Percentiles rank a stretch among this genome's conserved stretches.
Evolutionary conservation across 2,888 invertebrate genomes (phyloP).

Genomic region (Melolontha melolontha): DNA sequence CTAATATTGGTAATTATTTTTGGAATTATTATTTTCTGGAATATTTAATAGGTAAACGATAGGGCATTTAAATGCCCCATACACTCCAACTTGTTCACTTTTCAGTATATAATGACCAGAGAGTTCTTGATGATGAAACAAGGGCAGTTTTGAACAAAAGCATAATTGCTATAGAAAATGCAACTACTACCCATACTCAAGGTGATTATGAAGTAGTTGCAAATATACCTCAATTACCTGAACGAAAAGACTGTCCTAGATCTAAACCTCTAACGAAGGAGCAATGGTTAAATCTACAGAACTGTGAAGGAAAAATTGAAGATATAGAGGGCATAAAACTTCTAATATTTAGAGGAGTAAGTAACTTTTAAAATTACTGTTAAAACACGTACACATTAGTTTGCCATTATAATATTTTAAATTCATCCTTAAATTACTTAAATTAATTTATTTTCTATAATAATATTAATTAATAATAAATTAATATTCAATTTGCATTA

Average conservation of each 20-base stretch:
- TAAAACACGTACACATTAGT: no score
- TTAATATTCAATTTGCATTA: no score
- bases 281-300: conserved; percentile 86
- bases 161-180: conserved; percentile 65
- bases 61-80: conserved; percentile 49
- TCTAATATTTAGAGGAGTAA: conserved; percentile 91
- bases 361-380: conserved; percentile 56
- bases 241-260: conserved; percentile 76
- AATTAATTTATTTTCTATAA: no score
- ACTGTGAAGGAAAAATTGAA: conserved; percentile 82
- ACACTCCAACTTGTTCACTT: conserved; percentile 66
- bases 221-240: conserved; percentile 76
- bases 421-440: no score
- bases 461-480: no score
- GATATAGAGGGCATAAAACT: conserved; percentile 84
- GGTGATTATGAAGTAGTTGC: conserved; percentile 81
- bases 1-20: conserved; percentile 74
- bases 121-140: conserved; percentile 73
- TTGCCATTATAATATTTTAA: no score
- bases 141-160: conserved; percentile 73
- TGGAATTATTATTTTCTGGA: conserved; percentile 35
- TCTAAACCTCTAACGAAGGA: conserved; percentile 79
- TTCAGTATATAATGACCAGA: conserved; percentile 62
- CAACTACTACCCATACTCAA: conserved; percentile 69
- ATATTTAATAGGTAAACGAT: conserved; percentile 35